Base-by-base conservation (phyloP, 2,888 invertebrate species). In the Keiferia lycopersicella region DNA sequence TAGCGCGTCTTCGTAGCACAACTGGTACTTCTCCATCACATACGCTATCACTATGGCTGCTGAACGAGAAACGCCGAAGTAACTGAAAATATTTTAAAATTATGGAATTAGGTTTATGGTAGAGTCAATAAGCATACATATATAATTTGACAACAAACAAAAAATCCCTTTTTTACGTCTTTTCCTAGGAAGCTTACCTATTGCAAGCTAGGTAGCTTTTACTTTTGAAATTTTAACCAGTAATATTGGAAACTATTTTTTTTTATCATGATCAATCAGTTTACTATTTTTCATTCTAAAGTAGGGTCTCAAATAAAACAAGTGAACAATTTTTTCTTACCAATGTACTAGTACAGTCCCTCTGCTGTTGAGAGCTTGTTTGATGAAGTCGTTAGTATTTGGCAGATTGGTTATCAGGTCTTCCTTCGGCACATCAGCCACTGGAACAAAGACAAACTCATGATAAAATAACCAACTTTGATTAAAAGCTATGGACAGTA, bases 61-160 rank as follows among this genome's bases (percentile, higher is more conserved):
- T 81, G 98, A 98, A 63, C 98, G 93, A 0, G 98, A 98, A 2
- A 98, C 95, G 14, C 98, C 98, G 75, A 95, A 98, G 81, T 97
- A 97, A 84, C 96, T 96, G 82, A 50, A 84, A 82, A 59, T 10
- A 20, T 26, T 12, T 11, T 59, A 7, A 4, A 38, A n/a, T 11
- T 41, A 20, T 60, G 20, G 2, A 20, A 3, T 11, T 20, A 60
- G 11, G 41, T 20, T 18, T 8, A 20, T 11, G 4, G 41, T 14
- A 41, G 41, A 30, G 6, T 14, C 2, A 41, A 41, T 11, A 41
- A n/a, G n/a, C 41, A 41, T 41, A 14, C 41, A 41, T 11, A 41
- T 11, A 14, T 14, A 41, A 41, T 6, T 14, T 11, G n/a, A n/a
- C n/a, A n/a, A n/a, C n/a, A n/a, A n/a, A n/a, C n/a, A n/a, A n/a